These are phyloP conservation scores for Pseudococcus jackbeardsleyi DNA, from an alignment of 2,888 invertebrate species.

Conservation along the genomic window DNA sequence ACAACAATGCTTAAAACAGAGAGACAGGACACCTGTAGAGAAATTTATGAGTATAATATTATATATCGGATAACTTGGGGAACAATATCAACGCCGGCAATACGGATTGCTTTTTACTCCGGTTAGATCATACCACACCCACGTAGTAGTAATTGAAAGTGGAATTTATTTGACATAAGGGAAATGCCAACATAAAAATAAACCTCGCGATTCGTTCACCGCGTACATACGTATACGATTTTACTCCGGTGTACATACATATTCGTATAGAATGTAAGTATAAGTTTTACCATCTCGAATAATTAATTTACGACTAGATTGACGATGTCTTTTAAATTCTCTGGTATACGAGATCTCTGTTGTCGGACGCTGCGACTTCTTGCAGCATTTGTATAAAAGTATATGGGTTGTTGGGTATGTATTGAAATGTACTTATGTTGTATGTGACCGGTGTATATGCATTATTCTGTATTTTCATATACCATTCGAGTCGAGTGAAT, in stretches of 20 bases:
- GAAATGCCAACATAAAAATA: slow-evolving; percentile 62
- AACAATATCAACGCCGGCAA: slow-evolving; percentile 62
- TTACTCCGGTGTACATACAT: not conserved
- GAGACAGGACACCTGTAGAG: slow-evolving; percentile 64
- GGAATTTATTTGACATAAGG: slow-evolving; percentile 63
- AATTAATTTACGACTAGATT: slow-evolving; percentile 45
- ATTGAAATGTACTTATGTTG: not conserved
- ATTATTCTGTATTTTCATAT: not conserved
- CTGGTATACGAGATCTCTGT: not conserved
- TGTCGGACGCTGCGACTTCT: not conserved
- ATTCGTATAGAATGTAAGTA: not conserved
- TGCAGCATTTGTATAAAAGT: not conserved
- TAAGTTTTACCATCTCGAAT: slow-evolving; percentile 19
- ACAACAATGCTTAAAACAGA: slow-evolving; percentile 60
- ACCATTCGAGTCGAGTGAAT: not conserved
- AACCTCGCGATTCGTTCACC: slow-evolving; percentile 13
- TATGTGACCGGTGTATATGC: slow-evolving; percentile 13
- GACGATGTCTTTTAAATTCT: slow-evolving; percentile 25
- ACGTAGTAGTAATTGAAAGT: slow-evolving; percentile 62
- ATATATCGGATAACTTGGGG: slow-evolving; percentile 59
- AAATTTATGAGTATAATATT: slow-evolving; percentile 62
- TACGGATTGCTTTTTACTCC: slow-evolving; percentile 62
- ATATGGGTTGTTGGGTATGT: not conserved
- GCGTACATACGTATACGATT: not conserved
- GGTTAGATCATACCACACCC: slow-evolving; percentile 61